phyloP scores from a whole-genome alignment of 2,888 invertebrate species.

The Allacma fusca region DNA sequence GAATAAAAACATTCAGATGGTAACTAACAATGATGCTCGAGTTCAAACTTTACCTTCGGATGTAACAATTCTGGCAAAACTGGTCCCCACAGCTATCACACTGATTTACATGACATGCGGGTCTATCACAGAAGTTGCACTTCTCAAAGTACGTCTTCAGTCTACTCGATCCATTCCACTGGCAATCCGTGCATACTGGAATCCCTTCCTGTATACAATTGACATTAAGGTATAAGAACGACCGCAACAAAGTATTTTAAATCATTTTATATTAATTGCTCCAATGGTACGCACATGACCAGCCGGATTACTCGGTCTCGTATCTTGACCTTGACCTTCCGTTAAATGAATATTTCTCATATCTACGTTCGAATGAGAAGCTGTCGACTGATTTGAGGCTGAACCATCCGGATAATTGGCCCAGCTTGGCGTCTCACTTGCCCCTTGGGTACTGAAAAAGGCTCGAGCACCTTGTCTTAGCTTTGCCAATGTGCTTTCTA shows the following conservation, averaged over 20 bases:
- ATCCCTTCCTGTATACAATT: not conserved
- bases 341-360: not conserved
- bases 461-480: conserved; percentile 52
- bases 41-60: conserved; percentile 48
- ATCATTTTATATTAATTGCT: not conserved
- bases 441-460: conserved; percentile 45
- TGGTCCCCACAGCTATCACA: conserved; percentile 48
- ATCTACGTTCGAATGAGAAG: not conserved
- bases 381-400: not conserved
- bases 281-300: not conserved
- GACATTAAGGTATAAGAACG: not conserved
- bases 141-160: conserved; percentile 5
- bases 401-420: not conserved
- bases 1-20: too few relatives aligned
- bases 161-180: conserved; percentile 48
- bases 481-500: conserved; percentile 55
- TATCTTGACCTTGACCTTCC: not conserved
- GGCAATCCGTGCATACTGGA: conserved; percentile 39
- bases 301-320: not conserved
- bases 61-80: conserved; percentile 53
- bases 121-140: conserved; percentile 50
- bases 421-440: not conserved
- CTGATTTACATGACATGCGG: conserved; percentile 53
- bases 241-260: not conserved
- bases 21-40: too few relatives aligned